These are phyloP conservation scores for Macrobrachium rosenbergii DNA, from an alignment of 1,140 invertebrate species.

Conservation along the genomic window DNA sequence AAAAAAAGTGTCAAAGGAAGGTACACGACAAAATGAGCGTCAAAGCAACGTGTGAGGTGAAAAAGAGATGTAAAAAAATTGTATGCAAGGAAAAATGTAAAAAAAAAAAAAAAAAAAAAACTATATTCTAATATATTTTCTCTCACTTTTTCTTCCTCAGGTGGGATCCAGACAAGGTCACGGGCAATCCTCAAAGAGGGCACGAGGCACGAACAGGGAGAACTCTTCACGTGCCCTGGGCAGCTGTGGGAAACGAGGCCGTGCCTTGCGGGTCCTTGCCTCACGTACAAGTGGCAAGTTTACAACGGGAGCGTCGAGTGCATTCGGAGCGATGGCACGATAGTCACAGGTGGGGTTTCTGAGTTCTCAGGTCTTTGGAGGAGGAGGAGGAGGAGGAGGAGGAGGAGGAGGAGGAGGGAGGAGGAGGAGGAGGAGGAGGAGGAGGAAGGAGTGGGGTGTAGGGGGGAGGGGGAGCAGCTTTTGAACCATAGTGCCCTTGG, in stretches of 20 bases:
- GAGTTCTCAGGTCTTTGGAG: too few species aligned
- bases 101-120: constrained; percentile 14
- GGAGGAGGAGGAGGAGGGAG: too few species aligned
- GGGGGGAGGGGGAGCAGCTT: too few species aligned
- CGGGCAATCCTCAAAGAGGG: constrained; percentile 70
- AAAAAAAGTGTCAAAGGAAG: too few species aligned
- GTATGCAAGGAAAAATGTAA: too few species aligned
- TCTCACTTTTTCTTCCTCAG: constrained; percentile 22
- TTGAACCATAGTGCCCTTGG: too few species aligned
- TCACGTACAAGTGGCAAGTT: constrained; percentile 71
- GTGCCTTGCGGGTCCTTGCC: constrained; percentile 71
- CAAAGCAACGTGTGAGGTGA: too few species aligned
- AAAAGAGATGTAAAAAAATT: too few species aligned
- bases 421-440: too few species aligned
- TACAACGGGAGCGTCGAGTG: constrained; percentile 70
- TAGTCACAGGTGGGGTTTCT: constrained; percentile 69
- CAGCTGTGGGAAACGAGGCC: constrained; percentile 72
- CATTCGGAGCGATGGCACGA: constrained; percentile 71
- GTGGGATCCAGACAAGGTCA: constrained; percentile 72
- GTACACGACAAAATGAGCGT: too few species aligned
- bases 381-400: too few species aligned
- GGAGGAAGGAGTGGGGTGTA: too few species aligned
- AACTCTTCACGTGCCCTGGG: constrained; percentile 69
- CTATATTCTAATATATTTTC: background rate
- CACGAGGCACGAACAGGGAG: constrained; percentile 63